phyloP scores from a whole-genome alignment of 2,113 vertebrate species.

The Phylloscopus trochilus region DNA sequence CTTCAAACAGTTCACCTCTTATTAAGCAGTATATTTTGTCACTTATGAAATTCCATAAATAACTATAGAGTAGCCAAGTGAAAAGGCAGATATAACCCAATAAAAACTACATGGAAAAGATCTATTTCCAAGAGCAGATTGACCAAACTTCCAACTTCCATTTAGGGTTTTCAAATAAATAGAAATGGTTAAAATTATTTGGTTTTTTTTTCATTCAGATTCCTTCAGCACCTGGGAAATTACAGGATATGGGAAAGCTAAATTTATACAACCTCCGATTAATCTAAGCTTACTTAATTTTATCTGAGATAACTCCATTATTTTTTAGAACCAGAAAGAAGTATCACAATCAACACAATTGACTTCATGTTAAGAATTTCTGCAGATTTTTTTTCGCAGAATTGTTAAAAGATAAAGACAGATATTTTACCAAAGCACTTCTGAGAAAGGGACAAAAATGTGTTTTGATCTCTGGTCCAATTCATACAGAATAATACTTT shows the following conservation, averaged over 20 bases:
- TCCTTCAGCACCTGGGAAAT: not conserved
- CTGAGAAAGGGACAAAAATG: rapidly evolving
- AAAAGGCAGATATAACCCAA: not conserved
- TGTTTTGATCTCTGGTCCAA: not conserved
- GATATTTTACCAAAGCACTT: not conserved
- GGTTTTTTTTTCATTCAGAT: not conserved
- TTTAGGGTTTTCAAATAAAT: not conserved
- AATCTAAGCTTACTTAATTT: not conserved
- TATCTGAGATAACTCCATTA: not conserved
- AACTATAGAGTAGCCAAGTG: not conserved
- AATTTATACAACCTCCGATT: not conserved
- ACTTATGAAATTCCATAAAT: not conserved
- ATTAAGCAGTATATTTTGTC: slow-evolving; percentile 20
- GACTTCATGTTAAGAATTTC: not conserved
- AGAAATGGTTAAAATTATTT: not conserved
- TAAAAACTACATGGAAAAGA: not conserved
- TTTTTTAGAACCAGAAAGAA: not conserved
- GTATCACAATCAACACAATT: rapidly evolving
- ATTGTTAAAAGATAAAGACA: not conserved
- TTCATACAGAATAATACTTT: not conserved
- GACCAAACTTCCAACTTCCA: not conserved
- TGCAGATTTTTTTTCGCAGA: not conserved
- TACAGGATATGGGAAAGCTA: not conserved
- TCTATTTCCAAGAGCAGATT: not conserved
- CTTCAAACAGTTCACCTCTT: not conserved